Evolutionary conservation across 2,113 vertebrate genomes (phyloP).

Genomic region (Geococcyx californianus): DNA sequence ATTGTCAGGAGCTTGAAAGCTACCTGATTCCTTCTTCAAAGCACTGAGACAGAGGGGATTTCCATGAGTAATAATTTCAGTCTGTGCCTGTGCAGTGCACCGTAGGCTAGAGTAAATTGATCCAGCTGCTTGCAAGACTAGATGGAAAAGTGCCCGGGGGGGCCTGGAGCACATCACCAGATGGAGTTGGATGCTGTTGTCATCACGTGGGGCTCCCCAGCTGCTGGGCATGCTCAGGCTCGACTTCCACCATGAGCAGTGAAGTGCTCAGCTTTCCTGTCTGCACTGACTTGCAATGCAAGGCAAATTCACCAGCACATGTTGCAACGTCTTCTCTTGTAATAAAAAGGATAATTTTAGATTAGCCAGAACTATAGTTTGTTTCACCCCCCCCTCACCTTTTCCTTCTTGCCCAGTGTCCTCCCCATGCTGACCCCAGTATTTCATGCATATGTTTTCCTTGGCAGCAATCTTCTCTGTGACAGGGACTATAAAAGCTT

Average conservation of each 20-base stretch:
- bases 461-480: slow-evolving; percentile 22
- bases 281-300: neutral
- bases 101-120: slow-evolving; percentile 81
- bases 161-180: slow-evolving; percentile 78
- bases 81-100: slow-evolving; percentile 67
- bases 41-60: slow-evolving; percentile 76
- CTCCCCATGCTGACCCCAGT: neutral
- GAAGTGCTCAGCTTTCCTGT: neutral
- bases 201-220: slow-evolving; percentile 78
- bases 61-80: slow-evolving; percentile 79
- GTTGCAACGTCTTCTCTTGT: slow-evolving; percentile 30
- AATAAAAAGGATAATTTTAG: slow-evolving; percentile 65
- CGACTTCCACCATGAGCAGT: slow-evolving; percentile 29
- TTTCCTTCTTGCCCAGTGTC: neutral
- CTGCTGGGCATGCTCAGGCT: slow-evolving; percentile 81
- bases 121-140: slow-evolving; percentile 88
- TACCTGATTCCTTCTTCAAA: slow-evolving; percentile 73
- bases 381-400: neutral
- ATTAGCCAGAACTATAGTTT: neutral
- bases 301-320: neutral
- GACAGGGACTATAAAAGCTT: slow-evolving; percentile 52
- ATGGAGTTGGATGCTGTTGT: slow-evolving; percentile 83
- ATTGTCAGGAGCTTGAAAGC: slow-evolving; percentile 73
- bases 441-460: neutral
- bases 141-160: slow-evolving; percentile 82